These are phyloP conservation scores for Mayetiola destructor DNA, from an alignment of 2,888 invertebrate species.

Conservation along the genomic window DNA sequence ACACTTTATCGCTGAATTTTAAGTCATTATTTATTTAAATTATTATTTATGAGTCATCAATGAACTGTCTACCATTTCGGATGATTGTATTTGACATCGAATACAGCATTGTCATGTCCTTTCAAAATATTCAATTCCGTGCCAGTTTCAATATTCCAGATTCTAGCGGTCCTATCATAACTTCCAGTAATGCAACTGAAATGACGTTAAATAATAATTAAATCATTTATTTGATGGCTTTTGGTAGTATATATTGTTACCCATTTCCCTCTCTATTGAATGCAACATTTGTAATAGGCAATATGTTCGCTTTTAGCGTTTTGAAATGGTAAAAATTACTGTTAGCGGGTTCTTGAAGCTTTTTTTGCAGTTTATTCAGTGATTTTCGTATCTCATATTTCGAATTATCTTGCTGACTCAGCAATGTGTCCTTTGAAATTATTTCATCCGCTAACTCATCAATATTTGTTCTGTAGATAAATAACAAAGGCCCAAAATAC, in stretches of 20 bases:
- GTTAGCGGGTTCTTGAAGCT: constrained; percentile 44
- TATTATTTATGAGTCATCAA: constrained; percentile 5
- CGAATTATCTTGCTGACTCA: constrained; percentile 42
- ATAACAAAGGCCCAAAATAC: neutral
- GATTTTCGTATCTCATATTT: constrained; percentile 48
- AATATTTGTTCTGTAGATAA: constrained; percentile 17
- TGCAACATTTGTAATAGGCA: constrained; percentile 57
- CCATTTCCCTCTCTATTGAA: constrained; percentile 52
- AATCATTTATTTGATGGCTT: neutral
- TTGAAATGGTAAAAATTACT: constrained; percentile 53
- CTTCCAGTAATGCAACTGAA: constrained; percentile 60
- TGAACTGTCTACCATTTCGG: constrained; percentile 48
- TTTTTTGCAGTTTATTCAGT: constrained; percentile 45
- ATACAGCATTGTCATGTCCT: constrained; percentile 70
- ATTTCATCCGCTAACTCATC: constrained; percentile 38
- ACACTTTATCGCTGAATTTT: constrained; percentile 54
- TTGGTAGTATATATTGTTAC: constrained; percentile 27
- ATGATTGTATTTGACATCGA: constrained; percentile 63
- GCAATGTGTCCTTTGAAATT: constrained; percentile 39
- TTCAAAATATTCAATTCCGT: constrained; percentile 50
- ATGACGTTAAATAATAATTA: neutral
- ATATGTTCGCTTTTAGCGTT: constrained; percentile 48
- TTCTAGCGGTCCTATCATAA: constrained; percentile 70
- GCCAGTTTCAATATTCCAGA: constrained; percentile 60
- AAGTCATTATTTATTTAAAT: constrained; percentile 19